Conservation (phyloP, 2,888 invertebrate genomes). For the Strigamia crassipes region DNA sequence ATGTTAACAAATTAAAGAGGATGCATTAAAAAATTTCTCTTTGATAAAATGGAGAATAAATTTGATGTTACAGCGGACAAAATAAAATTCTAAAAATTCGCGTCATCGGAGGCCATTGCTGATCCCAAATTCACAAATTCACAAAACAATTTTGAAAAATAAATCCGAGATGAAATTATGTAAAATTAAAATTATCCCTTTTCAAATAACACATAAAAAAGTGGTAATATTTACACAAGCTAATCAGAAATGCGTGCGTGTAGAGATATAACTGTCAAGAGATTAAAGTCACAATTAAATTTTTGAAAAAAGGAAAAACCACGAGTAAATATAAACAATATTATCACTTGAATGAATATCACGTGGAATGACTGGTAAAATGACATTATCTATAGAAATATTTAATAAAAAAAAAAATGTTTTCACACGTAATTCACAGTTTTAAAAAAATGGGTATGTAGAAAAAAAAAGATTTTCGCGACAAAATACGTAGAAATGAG, state of each 20-base stretch:
- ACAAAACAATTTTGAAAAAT: too few relatives aligned
- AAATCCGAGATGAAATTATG: too few relatives aligned
- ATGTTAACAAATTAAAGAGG: not conserved
- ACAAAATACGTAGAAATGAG: not conserved
- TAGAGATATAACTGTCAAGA: not conserved
- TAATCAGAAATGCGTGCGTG: not conserved
- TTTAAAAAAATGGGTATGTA: not conserved
- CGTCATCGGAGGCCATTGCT: too few relatives aligned
- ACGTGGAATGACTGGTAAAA: not conserved
- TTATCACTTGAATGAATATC: slow-evolving; percentile 17
- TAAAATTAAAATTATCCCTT: too few relatives aligned
- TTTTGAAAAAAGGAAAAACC: not conserved
- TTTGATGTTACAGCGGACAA: too few relatives aligned
- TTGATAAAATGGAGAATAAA: too few relatives aligned
- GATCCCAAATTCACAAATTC: too few relatives aligned
- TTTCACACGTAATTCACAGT: not conserved
- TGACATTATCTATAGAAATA: not conserved
- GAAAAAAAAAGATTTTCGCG: not conserved
- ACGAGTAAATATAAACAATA: slow-evolving; percentile 1
- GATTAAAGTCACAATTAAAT: not conserved
- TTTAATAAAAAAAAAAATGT: not conserved
- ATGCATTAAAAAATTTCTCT: not conserved
- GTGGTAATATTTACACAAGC: not conserved
- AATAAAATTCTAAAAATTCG: too few relatives aligned
- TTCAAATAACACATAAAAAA: not conserved